Conservation (phyloP, 2,113 vertebrate genomes). For the Sitta europaea region DNA sequence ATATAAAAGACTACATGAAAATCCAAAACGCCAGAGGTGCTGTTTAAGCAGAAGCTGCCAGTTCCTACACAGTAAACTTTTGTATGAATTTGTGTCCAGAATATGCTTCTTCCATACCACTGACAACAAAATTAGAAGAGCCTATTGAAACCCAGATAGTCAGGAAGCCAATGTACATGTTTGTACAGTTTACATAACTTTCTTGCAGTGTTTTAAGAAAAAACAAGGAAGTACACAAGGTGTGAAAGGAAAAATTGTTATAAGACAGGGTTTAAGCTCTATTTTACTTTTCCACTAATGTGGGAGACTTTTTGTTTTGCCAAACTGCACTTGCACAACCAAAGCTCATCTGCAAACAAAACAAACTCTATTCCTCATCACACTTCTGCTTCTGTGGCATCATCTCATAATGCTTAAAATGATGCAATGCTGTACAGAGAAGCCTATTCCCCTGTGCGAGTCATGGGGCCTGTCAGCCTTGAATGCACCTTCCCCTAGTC, state of each 20-base stretch:
- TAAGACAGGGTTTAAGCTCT: not conserved
- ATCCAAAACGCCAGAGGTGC: not conserved
- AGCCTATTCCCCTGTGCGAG: not conserved
- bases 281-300: not conserved
- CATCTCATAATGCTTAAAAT: not conserved
- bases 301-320: not conserved
- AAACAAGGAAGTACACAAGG: not conserved
- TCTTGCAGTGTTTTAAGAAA: not conserved
- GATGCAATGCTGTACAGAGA: not conserved
- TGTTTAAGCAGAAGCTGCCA: not conserved
- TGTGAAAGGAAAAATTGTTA: not conserved
- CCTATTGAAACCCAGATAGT: not conserved
- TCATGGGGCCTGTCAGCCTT: not conserved
- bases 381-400: not conserved
- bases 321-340: not conserved
- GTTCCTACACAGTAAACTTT: not conserved
- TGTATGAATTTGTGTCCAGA: not conserved
- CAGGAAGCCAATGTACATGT: not conserved
- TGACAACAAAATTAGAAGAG: not conserved
- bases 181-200: not conserved
- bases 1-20: not conserved
- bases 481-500: not conserved
- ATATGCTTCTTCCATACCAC: not conserved
- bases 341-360: not conserved
- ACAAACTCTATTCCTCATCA: not conserved